Percentiles rank a stretch among this genome's conserved stretches.
Evolutionary conservation across 2,888 invertebrate species (phyloP).

Genomic region (Cetonia aurata): DNA sequence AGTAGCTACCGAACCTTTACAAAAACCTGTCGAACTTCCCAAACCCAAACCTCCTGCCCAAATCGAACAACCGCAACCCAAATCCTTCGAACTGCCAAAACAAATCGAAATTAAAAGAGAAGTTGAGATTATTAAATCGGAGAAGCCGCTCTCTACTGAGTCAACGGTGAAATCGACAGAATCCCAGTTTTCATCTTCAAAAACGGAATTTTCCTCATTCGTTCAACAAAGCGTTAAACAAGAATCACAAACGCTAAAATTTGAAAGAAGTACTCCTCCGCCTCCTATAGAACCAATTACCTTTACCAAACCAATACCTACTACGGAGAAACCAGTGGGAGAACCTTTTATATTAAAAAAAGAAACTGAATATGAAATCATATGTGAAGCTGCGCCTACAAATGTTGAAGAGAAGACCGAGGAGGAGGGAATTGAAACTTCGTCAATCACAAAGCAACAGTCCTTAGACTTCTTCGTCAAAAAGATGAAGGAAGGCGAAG

Average conservation of each 20-base stretch:
- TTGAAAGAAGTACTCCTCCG: conserved; percentile 60
- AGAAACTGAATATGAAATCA: conserved; percentile 45
- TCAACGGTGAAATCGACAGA: conserved; percentile 50
- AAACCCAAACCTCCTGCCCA: conserved; percentile 51
- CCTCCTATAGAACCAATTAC: conserved; percentile 48
- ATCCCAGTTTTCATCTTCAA: conserved; percentile 57
- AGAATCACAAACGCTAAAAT: conserved; percentile 61
- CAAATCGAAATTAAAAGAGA: conserved; percentile 41
- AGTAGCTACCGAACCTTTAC: conserved; percentile 30
- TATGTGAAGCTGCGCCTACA: conserved; percentile 39
- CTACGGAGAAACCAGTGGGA: conserved; percentile 35
- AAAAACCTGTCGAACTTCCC: conserved; percentile 48
- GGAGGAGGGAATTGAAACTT: conserved; percentile 68
- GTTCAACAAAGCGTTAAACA: conserved; percentile 62
- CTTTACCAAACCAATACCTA: conserved; percentile 41
- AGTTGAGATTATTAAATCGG: conserved; percentile 42
- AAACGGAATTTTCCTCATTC: conserved; percentile 61
- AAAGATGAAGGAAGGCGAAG: conserved; percentile 70
- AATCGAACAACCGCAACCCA: conserved; percentile 37
- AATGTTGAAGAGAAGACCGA: conserved; percentile 55
- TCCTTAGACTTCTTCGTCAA: conserved; percentile 77
- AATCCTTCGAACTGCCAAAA: conserved; percentile 40
- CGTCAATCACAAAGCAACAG: conserved; percentile 74
- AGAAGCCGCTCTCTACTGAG: conserved; percentile 41
- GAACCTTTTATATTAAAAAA: conserved; percentile 31